Conservation (phyloP, 2,888 invertebrate genomes). For the Cecidostiba fungosa region DNA sequence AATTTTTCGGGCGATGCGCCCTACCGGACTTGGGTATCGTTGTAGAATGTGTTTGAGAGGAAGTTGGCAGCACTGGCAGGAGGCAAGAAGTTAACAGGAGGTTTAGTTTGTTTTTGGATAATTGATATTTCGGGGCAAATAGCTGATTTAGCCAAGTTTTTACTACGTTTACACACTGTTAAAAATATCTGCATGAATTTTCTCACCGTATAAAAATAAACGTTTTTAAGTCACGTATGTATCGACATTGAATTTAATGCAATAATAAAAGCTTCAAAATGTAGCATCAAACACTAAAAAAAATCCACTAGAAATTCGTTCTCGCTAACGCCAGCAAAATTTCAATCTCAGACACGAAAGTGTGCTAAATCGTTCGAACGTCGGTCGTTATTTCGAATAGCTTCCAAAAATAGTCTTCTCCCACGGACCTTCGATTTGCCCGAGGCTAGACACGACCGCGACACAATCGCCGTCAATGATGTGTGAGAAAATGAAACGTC, state of each 20-base stretch:
- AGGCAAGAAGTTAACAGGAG: neutral
- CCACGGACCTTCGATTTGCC: neutral
- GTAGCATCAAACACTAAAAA: too few relatives aligned
- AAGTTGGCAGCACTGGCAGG: neutral
- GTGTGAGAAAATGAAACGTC: neutral
- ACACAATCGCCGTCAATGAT: neutral
- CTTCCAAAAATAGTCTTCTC: conserved; percentile 6
- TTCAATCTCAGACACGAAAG: neutral
- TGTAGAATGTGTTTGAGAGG: neutral
- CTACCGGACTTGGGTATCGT: neutral
- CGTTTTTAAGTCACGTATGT: too few relatives aligned
- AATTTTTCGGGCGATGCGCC: conserved; percentile 17
- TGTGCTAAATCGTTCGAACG: neutral
- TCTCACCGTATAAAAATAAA: too few relatives aligned
- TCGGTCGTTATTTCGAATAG: neutral
- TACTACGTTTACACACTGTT: too few relatives aligned
- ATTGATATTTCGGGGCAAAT: neutral
- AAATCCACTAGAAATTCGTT: neutral
- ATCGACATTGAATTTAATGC: neutral
- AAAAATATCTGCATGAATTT: too few relatives aligned
- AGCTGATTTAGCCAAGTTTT: neutral
- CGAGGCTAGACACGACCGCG: neutral
- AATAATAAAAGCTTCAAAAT: neutral
- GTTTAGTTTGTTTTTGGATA: neutral
- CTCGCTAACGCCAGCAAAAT: neutral